Base-by-base conservation (phyloP, 2,797 vertebrate genomes). In the Lindbergichthys nudifrons region DNA sequence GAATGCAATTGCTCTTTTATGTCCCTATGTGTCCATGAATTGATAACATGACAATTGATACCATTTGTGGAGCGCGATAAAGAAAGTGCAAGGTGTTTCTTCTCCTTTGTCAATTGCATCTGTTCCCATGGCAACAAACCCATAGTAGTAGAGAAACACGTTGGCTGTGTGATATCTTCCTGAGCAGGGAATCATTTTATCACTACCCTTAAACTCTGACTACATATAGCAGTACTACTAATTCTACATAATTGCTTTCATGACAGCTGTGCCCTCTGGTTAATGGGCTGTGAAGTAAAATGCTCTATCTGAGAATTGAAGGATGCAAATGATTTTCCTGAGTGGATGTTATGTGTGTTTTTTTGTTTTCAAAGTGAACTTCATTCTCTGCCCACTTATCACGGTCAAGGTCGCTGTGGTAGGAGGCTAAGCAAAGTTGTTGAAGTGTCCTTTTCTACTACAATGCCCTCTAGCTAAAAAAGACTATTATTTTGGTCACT, bases 91-190 rank as follows among this genome's bases (percentile, higher is more conserved):
- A 80, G 59, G 43, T 78, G 48, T 73, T 70, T 41, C 58, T 65
- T 73, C 7, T 18, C 63, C 75, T 83, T 66, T 66, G 53, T 70
- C 71, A 66, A 79, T 62, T 53, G 65, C 63, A 85, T 84, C 43
- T 63, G 77, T 87, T 83, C 47, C 84, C 73, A 82, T 70, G 73
- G 73, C 59, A 84, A 88, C 81, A 54, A 43, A 62, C 26, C 41
- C 11, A 32, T 18, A 21, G 66, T 13, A 39, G 39, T 18, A 66
- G 56, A 63, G 50, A 12, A 69, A 7, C 15, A 3, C 3, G 36
- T 32, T 56, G 53, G 47, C 23, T 39, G 63, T 64, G 45, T 30
- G 47, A 65, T 69, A 54, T 54, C 56, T 57, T 65, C 43, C 46
- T 3, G 41, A 50, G 53, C 13, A 62, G 36, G 19, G 7, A 46